Conservation (phyloP, 1,140 invertebrate genomes). For the Stegodyphus dumicola region DNA sequence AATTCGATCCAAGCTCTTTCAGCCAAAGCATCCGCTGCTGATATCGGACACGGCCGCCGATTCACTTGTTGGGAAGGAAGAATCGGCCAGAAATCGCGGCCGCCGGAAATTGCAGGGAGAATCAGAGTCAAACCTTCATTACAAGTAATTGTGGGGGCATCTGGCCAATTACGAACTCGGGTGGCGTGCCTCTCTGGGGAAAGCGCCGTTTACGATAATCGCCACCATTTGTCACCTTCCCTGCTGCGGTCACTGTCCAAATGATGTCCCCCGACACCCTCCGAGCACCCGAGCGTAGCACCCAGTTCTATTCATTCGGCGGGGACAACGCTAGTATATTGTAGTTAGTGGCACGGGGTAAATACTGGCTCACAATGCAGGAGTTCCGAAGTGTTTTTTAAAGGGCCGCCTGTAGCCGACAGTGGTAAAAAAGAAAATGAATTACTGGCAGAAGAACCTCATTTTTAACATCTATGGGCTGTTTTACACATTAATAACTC, state of each 20-base stretch:
- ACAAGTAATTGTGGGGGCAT: constrained; percentile 58
- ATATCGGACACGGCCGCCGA: background rate
- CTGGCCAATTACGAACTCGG: constrained; percentile 54
- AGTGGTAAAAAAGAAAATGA: too few species aligned
- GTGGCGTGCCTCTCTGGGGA: constrained; percentile 35
- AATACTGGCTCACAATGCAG: too few species aligned
- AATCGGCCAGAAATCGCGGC: constrained; percentile 11
- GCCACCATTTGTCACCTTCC: constrained; percentile 58
- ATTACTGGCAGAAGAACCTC: too few species aligned
- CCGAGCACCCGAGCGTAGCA: constrained; percentile 18
- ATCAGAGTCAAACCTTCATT: constrained; percentile 54
- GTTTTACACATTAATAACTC: too few species aligned
- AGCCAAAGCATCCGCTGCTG: background rate
- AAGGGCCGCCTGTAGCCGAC: too few species aligned
- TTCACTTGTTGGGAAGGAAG: constrained; percentile 14
- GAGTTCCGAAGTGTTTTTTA: too few species aligned
- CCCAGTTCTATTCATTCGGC: background rate
- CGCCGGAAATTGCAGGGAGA: constrained; percentile 26
- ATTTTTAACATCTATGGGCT: too few species aligned
- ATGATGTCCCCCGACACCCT: constrained; percentile 46
- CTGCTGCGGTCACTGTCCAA: constrained; percentile 57
- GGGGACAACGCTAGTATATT: too few species aligned
- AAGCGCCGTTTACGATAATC: constrained; percentile 57
- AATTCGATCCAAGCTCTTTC: too few species aligned
- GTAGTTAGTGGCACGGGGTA: too few species aligned